Evolutionary conservation across 92 coral and sea anemone species (phyloP).

Genomic region (Paramuricea clavata): DNA sequence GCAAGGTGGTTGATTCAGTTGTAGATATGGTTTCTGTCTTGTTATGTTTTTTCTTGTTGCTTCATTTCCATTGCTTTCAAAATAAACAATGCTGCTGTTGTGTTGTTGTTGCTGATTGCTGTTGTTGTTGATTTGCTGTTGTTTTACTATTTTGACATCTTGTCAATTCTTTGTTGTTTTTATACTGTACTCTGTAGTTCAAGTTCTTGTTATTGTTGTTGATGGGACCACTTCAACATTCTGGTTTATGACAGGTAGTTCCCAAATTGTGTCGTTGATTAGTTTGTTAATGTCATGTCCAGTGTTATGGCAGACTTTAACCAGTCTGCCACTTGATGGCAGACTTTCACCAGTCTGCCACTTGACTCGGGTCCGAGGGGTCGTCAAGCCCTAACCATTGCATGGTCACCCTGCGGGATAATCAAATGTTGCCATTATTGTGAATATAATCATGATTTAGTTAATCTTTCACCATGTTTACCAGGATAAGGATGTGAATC

Average conservation of each 20-base stretch:
- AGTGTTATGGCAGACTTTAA: background rate
- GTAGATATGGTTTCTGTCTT: background rate
- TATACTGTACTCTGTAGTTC: background rate
- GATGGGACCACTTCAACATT: background rate
- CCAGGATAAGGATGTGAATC: background rate
- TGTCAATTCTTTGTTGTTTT: background rate
- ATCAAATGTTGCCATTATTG: background rate
- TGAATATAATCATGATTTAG: background rate
- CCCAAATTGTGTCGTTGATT: background rate
- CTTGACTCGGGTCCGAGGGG: constrained; percentile 57
- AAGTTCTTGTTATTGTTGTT: background rate
- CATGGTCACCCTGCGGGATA: constrained; percentile 46
- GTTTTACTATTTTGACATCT: background rate
- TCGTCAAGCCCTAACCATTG: constrained; percentile 54
- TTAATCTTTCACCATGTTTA: background rate
- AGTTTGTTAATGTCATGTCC: background rate
- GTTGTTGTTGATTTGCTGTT: background rate
- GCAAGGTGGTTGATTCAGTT: too few species aligned
- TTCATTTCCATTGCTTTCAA: background rate
- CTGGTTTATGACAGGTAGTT: background rate
- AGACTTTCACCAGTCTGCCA: background rate
- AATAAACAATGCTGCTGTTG: background rate
- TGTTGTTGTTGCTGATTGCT: background rate
- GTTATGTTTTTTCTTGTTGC: background rate
- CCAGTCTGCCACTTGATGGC: background rate